Conservation (phyloP, 1,140 invertebrate genomes). For the Aphaenogaster ashmeadi region DNA sequence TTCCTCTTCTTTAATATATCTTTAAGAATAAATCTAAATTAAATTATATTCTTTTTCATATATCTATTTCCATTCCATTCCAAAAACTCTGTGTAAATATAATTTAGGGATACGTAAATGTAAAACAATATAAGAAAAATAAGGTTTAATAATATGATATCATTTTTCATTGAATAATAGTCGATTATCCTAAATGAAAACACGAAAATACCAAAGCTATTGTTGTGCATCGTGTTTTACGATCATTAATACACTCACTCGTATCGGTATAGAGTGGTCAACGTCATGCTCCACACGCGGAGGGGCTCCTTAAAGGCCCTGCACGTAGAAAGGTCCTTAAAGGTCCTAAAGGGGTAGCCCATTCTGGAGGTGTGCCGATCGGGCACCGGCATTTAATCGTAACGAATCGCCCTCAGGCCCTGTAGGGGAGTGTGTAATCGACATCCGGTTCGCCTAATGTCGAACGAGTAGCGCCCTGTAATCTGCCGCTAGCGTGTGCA, state of each 20-base stretch:
- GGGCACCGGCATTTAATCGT: conserved; percentile 74
- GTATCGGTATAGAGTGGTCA: conserved; percentile 67
- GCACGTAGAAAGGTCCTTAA: conserved; percentile 62
- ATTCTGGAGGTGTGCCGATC: conserved; percentile 57
- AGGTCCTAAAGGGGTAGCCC: conserved; percentile 56
- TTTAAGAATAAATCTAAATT: neutral
- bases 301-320: conserved; percentile 24
- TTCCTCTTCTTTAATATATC: neutral
- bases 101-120: conserved; percentile 1
- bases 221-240: conserved; percentile 40
- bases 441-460: conserved; percentile 81
- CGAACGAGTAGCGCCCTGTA: conserved; percentile 78
- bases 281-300: conserved; percentile 46
- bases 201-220: conserved; percentile 10
- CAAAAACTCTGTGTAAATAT: neutral
- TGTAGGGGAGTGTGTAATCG: conserved; percentile 79
- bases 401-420: conserved; percentile 74
- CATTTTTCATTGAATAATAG: conserved; percentile 19
- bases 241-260: conserved; percentile 58
- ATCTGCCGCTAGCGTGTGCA: conserved; percentile 75
- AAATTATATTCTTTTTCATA: neutral
- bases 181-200: conserved; percentile 32
- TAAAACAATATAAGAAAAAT: conserved; percentile 9
- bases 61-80: neutral
- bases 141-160: neutral